Evolutionary conservation across 2,888 invertebrate genomes (phyloP).

Genomic region (Pyrrhia umbra): DNA sequence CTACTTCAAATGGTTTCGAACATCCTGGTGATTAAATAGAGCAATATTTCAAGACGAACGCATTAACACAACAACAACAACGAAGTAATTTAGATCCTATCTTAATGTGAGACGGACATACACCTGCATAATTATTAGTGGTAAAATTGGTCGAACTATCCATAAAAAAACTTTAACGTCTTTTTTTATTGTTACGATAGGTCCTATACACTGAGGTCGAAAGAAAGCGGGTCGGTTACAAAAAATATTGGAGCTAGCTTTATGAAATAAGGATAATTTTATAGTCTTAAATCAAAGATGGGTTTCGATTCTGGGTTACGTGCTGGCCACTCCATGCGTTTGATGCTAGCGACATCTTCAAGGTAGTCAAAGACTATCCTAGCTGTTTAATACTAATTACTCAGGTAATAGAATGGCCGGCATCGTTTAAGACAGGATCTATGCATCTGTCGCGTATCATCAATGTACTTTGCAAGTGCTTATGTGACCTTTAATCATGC

Average conservation of each 20-base stretch:
- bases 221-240: too few species aligned
- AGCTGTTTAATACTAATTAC: too few species aligned
- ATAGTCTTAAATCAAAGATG: too few species aligned
- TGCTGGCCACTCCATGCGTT: too few species aligned
- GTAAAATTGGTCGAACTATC: constrained; percentile 14
- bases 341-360: too few species aligned
- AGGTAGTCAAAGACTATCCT: too few species aligned
- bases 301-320: too few species aligned
- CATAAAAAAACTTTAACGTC: not conserved
- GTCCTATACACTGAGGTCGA: too few species aligned
- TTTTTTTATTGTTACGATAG: constrained; percentile 1
- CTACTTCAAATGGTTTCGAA: constrained; percentile 6
- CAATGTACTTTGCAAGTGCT: constrained; percentile 37
- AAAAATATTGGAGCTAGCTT: too few species aligned
- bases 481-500: constrained; percentile 38
- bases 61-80: constrained; percentile 15
- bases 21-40: constrained; percentile 32
- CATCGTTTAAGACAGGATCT: not conserved
- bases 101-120: constrained; percentile 19
- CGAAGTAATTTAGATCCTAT: constrained; percentile 40
- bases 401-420: not conserved
- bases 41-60: constrained; percentile 32
- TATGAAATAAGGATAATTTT: too few species aligned
- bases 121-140: constrained; percentile 3
- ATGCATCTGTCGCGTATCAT: constrained; percentile 18